Evolutionary conservation across 2,888 invertebrate genomes (phyloP), one percentile per base, ranked within the genome.

Genomic region (Calliscelio sp.): DNA sequence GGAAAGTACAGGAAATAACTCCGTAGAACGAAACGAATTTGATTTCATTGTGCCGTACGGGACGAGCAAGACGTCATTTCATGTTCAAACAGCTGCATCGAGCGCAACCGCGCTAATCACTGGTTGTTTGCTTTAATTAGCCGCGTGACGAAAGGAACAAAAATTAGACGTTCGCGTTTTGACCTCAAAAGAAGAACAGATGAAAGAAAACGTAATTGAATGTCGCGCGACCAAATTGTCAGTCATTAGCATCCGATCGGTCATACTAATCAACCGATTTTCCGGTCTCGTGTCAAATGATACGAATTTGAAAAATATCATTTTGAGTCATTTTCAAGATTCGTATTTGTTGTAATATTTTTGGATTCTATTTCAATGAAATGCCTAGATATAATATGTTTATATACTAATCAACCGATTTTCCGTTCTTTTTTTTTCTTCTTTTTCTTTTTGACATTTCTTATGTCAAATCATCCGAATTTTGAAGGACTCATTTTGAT

Each of bases 1-100:
- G 79, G 57, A 84, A 85, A 86, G 85, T 86, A 80, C 86, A 86
- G 86, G 86, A 86, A 86, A 84, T 84, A 84, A 84, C 81, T 85
- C 68, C 70, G 68, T 51, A 57, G 80, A 81, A 81, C 77, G 70
- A 41, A 66, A 20, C 73, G 84, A 82, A 71, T 84, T 82, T 71
- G 63, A 74, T 70, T 81, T 57, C 79, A 85, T 85, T 85, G 78
- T 82, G 57, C 65, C 63, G 77, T 59, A 73, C 84, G 78, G 70
- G 20, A 24, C 68, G 70, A 68, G 74, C 81, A 85, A 85, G 81
- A 85, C 85, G 51, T 85, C 79, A 85, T 85, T 85, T 81, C 75
- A 66, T 38, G 78, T 53, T 24, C 65, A 68, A 82, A 82, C 75
- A 74, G 74, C 74, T 74, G 61, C 68, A 18, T 25, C 35, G 68